Evolutionary conservation across 2,797 vertebrate species (phyloP), one percentile per base, ranked within the genome.

Genomic region (Zalophus californianus): DNA sequence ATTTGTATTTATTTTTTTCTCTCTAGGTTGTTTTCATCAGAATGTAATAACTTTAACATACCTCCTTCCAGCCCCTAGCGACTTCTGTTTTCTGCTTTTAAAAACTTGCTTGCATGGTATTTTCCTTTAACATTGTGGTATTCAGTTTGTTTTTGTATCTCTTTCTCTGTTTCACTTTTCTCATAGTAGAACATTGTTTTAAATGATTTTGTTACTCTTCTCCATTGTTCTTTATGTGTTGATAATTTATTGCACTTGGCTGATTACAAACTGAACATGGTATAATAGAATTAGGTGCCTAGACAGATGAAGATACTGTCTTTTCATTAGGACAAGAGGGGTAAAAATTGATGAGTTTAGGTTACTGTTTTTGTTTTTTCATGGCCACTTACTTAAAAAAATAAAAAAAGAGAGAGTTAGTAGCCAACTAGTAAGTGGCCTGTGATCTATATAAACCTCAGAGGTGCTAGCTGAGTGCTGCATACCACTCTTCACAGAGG

Each of bases 301-400:
- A 38, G 44, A 84, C 68, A 52, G 50, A 25, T 90, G 73, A 82
- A 75, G 48, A 70, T 82, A 66, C 52, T 77, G 56, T 92, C 58
- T 92, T 90, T 78, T 72, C 56, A 27, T 70, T 83, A 62, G 41
- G 44, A 56, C 78, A 32, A 83, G 27, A 68, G 56, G n/a, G 29
- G 0, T 90, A 82, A 82, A 18, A 66, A 68, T 32, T 60, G 58
- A 68, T 72, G 64, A 86, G 58, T 8, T 23, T 77, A 29, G 32
- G 8, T 90, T 90, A 44, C 52, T 86, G 38, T 60, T 95, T 60
- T 70, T 77, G 25, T 79, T 60, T 95, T 95, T 83, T 91, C 35
- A 82, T 20, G 79, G 7, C 23, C 64, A 72, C 4, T 56, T 97
- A 54, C 35, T 62, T 79, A 88, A 78, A 35, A 68, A 29, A 58